Conservation (phyloP, 1,140 invertebrate genomes). For the Eumaeus atala region DNA sequence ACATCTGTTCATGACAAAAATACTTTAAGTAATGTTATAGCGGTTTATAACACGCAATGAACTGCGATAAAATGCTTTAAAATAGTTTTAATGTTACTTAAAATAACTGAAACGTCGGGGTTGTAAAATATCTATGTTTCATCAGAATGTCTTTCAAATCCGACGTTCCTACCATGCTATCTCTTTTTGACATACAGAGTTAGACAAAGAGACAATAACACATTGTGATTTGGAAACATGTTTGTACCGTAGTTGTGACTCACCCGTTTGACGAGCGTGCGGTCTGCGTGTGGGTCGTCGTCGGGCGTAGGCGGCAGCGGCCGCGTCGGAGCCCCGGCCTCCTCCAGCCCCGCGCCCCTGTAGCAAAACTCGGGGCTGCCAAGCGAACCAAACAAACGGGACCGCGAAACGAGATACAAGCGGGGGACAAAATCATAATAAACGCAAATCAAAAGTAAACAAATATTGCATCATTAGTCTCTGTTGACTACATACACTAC, state of each 20-base stretch:
- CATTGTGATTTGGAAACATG: neutral
- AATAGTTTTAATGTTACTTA: too few relatives aligned
- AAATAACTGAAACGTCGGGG: too few relatives aligned
- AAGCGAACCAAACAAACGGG: constrained; percentile 50
- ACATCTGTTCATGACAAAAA: too few relatives aligned
- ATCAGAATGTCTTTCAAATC: too few relatives aligned
- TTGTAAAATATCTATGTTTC: too few relatives aligned
- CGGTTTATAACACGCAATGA: too few relatives aligned
- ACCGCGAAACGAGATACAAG: constrained; percentile 28
- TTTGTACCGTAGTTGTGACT: constrained; percentile 57
- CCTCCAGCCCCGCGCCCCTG: constrained; percentile 78
- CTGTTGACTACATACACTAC: too few relatives aligned
- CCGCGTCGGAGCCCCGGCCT: constrained; percentile 85
- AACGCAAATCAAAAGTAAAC: constrained; percentile 36
- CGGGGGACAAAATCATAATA: constrained; percentile 28
- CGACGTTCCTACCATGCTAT: too few relatives aligned
- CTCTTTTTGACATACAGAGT: neutral
- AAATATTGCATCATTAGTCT: constrained; percentile 16
- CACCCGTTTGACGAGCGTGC: constrained; percentile 93
- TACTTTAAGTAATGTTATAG: too few relatives aligned
- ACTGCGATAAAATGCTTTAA: too few relatives aligned
- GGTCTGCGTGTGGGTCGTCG: constrained; percentile 86
- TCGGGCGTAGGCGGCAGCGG: constrained; percentile 95
- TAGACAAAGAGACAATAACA: neutral
- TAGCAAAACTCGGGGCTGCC: constrained; percentile 89